Conservation (phyloP, 2,888 invertebrate species). For the Cosmia trapezina region DNA sequence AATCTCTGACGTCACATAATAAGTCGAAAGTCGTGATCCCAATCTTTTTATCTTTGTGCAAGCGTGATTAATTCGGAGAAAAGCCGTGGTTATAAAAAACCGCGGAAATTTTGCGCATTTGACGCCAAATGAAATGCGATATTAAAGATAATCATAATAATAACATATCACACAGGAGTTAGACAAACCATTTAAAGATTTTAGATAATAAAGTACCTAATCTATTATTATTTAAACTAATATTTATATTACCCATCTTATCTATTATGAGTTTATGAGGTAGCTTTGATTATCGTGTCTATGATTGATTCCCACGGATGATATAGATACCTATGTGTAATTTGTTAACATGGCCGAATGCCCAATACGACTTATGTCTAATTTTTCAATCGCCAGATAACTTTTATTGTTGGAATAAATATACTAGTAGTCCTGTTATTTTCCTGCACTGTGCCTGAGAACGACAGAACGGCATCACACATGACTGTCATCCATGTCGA, state of each 20-base stretch:
- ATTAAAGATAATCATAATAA: not conserved
- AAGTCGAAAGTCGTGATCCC: slow-evolving; percentile 1
- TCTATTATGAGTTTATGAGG: not conserved
- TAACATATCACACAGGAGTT: slow-evolving; percentile 1
- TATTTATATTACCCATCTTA: slow-evolving; percentile 2
- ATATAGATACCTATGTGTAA: not conserved
- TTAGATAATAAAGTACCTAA: not conserved
- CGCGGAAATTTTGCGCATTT: not conserved
- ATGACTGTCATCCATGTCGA: slow-evolving; percentile 36
- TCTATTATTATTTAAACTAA: not conserved
- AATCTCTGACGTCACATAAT: slow-evolving; percentile 14
- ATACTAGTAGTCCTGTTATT: slow-evolving; percentile 18
- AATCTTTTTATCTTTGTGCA: slow-evolving; percentile 19
- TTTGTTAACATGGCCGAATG: not conserved
- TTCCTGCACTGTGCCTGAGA: slow-evolving; percentile 1
- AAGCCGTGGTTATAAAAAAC: not conserved
- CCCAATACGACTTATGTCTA: too few species aligned
- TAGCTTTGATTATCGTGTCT: slow-evolving; percentile 12
- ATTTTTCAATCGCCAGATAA: too few species aligned
- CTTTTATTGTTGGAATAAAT: too few species aligned
- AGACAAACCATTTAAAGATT: not conserved
- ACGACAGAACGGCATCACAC: slow-evolving; percentile 13
- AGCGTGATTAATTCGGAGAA: slow-evolving; percentile 15
- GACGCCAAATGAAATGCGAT: too few species aligned
- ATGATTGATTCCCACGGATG: not conserved